Percentiles rank a stretch among this genome's conserved stretches.
phyloP scores from a whole-genome alignment of 1,140 invertebrate genomes.

The Uloborus diversus region DNA sequence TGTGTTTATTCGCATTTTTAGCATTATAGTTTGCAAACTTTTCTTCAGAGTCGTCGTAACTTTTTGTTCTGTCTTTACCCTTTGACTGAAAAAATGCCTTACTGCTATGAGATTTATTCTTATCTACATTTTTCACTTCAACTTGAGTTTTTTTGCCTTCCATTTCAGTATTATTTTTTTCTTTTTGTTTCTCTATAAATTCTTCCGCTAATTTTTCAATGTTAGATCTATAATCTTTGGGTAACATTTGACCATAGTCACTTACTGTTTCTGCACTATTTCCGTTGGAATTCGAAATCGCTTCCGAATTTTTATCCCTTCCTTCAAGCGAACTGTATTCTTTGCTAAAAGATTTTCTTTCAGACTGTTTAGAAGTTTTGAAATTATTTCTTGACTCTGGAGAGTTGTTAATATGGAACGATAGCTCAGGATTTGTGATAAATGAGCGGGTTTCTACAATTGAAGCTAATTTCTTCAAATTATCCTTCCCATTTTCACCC shows the following conservation, averaged over 20 bases:
- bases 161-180: background rate
- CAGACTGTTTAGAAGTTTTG: too few relatives aligned
- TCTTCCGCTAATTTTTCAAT: conserved; percentile 30
- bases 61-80: too few relatives aligned
- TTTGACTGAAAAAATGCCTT: too few relatives aligned
- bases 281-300: background rate
- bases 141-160: too few relatives aligned
- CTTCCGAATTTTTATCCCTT: background rate
- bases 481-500: background rate
- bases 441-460: conserved; percentile 27
- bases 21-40: too few relatives aligned
- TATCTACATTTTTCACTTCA: too few relatives aligned
- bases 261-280: conserved; percentile 1
- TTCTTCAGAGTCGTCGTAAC: too few relatives aligned
- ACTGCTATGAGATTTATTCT: too few relatives aligned
- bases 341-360: too few relatives aligned
- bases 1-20: too few relatives aligned
- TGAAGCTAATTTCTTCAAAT: background rate
- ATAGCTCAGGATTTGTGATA: conserved; percentile 21
- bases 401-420: background rate
- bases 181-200: conserved; percentile 16
- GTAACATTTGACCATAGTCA: conserved; percentile 11
- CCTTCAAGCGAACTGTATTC: too few relatives aligned
- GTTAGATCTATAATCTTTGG: background rate
- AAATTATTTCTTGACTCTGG: background rate